Base-by-base conservation (phyloP, 2,888 invertebrate genomes). In the Ophion costatus region DNA sequence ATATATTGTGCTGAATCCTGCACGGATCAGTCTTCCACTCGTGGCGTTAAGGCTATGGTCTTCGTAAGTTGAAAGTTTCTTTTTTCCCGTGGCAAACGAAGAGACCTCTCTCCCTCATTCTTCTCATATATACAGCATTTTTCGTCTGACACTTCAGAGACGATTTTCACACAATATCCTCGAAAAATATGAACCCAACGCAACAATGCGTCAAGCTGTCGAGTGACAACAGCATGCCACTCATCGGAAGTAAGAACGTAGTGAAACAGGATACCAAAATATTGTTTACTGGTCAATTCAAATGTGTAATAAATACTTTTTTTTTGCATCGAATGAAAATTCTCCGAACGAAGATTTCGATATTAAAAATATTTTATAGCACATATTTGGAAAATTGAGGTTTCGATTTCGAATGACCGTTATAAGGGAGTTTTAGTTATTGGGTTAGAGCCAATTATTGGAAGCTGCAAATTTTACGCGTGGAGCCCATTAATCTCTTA, bases 201-300 rank as follows among this genome's bases (percentile, higher is more conserved):
- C 82, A 82, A 45, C 84, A 87, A 81, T 87, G 78, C 73, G 91
- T 93, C 87, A 90, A 91, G 87, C 91, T 95, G 79, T 88, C 92
- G 42, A 94, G 93, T 91, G 95, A 95, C 70, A 92, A 94, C 89
- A 87, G 90, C 80, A 95, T 95, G 94, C 95, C 95, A 51, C 91
- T 95, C 83, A 93, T 95, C 89, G 95, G 95, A 92, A 94, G 95
- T 95, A 94, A 94, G 94, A 84, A 89, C 4, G 61, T 42, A 61
- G 22, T 20, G 57, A 14, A 80, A 77, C 71, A 11, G 45, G 61
- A 11, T 66, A 69, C 51, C 10, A 33, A 66, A 17, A 63, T 61
- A 42, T 63, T 74, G 22, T 56, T 76, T 56, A 29, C 29, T 14
- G 17, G 57, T 67, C 2, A 45, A 29, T 14, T 59, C n/a, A 63